Evolutionary conservation across 2,797 vertebrate genomes (phyloP).

Genomic region (Melanotaenia maccullochi): DNA sequence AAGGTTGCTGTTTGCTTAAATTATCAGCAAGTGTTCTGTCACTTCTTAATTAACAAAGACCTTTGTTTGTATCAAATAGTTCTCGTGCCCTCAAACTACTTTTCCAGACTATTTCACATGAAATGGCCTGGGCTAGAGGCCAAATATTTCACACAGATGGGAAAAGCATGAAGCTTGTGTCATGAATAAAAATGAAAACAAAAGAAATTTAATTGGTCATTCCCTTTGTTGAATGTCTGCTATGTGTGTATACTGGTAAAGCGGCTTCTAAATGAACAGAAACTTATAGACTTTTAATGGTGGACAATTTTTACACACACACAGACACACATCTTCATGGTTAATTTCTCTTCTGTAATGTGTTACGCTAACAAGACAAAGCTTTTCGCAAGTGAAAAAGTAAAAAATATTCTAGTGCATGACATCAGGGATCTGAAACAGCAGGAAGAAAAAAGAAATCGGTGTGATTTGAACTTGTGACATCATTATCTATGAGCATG

Average conservation of each 20-base stretch:
- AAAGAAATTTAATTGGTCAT: no score
- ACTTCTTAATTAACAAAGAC: constrained; percentile 1
- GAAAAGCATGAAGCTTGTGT: not conserved
- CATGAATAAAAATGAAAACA: not conserved
- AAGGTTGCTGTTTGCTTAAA: constrained; percentile 13
- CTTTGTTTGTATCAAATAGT: constrained; percentile 5
- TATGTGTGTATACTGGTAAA: not conserved
- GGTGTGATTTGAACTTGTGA: not conserved
- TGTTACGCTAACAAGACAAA: not conserved
- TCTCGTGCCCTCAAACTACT: not conserved
- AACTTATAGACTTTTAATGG: not conserved
- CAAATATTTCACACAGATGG: not conserved
- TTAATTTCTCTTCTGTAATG: not conserved
- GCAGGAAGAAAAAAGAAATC: not conserved
- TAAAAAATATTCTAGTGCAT: constrained; percentile 1
- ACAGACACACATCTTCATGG: not conserved
- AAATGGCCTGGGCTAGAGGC: not conserved
- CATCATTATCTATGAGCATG: not conserved
- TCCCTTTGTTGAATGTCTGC: no score
- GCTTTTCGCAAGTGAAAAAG: not conserved
- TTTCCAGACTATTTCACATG: not conserved
- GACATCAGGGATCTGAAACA: constrained; percentile 13
- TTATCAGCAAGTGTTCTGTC: not conserved
- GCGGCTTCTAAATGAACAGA: not conserved
- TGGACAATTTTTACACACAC: not conserved